Percentiles rank a stretch among this genome's conserved stretches.
Evolutionary conservation across 2,113 vertebrate species (phyloP).

Genomic region (Spermophilus dauricus): DNA sequence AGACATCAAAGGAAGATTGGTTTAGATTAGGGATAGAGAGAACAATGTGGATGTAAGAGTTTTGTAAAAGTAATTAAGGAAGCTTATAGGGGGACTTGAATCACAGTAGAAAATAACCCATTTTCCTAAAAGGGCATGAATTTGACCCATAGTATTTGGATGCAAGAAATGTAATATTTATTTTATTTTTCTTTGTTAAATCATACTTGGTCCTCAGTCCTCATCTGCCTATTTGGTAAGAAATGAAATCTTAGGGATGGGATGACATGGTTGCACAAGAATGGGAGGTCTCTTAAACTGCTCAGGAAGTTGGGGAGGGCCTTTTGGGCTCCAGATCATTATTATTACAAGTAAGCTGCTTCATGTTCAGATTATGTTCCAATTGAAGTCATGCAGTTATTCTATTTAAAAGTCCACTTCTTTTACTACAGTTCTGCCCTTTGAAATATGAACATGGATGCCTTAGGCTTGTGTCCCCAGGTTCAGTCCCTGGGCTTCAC

Average conservation of each 20-base stretch:
- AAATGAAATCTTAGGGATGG: neutral
- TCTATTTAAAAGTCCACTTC: neutral
- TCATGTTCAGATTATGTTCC: neutral
- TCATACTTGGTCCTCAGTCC: neutral
- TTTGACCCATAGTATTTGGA: neutral
- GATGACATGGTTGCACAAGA: neutral
- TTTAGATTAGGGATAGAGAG: neutral
- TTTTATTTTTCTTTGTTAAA: conserved; percentile 47
- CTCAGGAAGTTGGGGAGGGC: neutral
- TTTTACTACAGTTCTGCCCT: neutral
- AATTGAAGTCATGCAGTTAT: neutral
- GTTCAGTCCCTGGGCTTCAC: neutral
- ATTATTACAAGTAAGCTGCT: neutral
- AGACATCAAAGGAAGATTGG: neutral
- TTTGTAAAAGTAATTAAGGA: neutral
- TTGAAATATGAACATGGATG: neutral
- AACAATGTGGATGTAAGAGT: neutral
- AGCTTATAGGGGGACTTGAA: neutral
- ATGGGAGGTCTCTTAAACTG: neutral
- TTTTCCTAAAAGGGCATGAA: neutral
- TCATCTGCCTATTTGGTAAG: neutral
- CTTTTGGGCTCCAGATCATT: neutral
- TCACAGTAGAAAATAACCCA: neutral
- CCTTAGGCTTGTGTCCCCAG: neutral
- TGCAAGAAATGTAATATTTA: neutral